Conservation (phyloP, 2,797 vertebrate genomes). For the Austrolebias charrua region DNA sequence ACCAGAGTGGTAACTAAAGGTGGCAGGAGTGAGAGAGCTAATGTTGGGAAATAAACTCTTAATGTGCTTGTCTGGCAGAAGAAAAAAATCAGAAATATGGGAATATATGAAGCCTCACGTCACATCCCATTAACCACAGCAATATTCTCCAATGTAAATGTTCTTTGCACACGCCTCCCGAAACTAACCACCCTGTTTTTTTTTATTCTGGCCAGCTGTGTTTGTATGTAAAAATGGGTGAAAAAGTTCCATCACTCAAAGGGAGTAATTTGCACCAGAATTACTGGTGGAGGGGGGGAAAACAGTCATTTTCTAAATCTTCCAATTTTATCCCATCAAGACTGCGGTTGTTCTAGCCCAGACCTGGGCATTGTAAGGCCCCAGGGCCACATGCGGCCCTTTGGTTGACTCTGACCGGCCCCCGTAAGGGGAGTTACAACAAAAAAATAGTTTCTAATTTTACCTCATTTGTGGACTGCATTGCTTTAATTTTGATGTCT, state of each 20-base stretch:
- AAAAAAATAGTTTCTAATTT: too few relatives aligned
- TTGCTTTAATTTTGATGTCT: too few relatives aligned
- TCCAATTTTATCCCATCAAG: conserved; percentile 44
- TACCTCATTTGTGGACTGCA: too few relatives aligned
- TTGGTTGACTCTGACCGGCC: too few relatives aligned
- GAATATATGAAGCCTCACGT: conserved; percentile 51
- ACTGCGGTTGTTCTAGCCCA: conserved; percentile 34
- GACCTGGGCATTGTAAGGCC: too few relatives aligned
- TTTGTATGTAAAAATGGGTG: conserved; percentile 36
- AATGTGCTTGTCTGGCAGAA: conserved; percentile 39
- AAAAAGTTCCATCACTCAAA: conserved; percentile 39
- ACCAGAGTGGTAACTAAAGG: conserved; percentile 45
- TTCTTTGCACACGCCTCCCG: conserved; percentile 29
- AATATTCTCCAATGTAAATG: conserved; percentile 42
- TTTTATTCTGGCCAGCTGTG: conserved; percentile 47
- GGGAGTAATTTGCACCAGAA: conserved; percentile 40
- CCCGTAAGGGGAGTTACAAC: too few relatives aligned
- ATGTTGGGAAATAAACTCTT: conserved; percentile 49
- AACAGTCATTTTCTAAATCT: conserved; percentile 41
- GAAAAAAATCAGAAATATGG: conserved; percentile 27
- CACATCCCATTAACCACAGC: conserved; percentile 49
- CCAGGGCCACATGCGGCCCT: too few relatives aligned
- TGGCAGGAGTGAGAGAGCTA: conserved; percentile 39
- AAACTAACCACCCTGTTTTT: conserved; percentile 53
- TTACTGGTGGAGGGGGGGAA: conserved; percentile 20